These are phyloP conservation scores for Luperina nickerlii DNA, from an alignment of 2,888 invertebrate species.

Conservation along the genomic window DNA sequence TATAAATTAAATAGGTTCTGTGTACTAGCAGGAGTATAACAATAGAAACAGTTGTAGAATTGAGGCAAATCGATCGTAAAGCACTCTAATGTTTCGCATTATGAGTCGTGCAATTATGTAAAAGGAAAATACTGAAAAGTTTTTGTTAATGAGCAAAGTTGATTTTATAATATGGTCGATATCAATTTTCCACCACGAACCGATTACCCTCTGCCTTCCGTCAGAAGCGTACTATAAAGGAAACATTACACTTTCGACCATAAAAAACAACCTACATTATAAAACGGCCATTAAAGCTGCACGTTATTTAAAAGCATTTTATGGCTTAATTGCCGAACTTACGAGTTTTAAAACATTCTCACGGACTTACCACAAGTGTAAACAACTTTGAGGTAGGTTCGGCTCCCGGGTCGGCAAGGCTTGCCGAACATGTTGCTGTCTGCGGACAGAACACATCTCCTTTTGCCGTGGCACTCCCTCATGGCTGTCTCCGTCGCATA, in stretches of 20 bases:
- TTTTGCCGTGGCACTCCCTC: slow-evolving; percentile 95
- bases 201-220: not conserved
- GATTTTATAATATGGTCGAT: not conserved
- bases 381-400: slow-evolving; percentile 96
- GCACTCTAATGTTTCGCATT: no score
- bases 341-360: slow-evolving; percentile 54
- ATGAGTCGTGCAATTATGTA: not conserved
- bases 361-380: slow-evolving; percentile 95
- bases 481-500: slow-evolving; percentile 98
- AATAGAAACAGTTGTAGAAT: no score
- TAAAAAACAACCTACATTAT: slow-evolving; percentile 41
- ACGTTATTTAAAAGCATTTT: slow-evolving; percentile 50
- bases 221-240: slow-evolving; percentile 13
- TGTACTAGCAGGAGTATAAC: no score
- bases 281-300: slow-evolving; percentile 41
- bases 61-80: no score
- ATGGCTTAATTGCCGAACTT: slow-evolving; percentile 57
- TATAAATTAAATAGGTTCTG: no score
- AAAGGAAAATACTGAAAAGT: not conserved
- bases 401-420: slow-evolving; percentile 94
- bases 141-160: not conserved
- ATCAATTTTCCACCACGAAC: not conserved
- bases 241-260: slow-evolving; percentile 31
- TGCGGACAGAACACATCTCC: slow-evolving; percentile 94
- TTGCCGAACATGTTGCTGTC: slow-evolving; percentile 95